These are phyloP conservation scores for Cheilosia variabilis DNA, from an alignment of 2,888 invertebrate genomes.

Conservation along the genomic window DNA sequence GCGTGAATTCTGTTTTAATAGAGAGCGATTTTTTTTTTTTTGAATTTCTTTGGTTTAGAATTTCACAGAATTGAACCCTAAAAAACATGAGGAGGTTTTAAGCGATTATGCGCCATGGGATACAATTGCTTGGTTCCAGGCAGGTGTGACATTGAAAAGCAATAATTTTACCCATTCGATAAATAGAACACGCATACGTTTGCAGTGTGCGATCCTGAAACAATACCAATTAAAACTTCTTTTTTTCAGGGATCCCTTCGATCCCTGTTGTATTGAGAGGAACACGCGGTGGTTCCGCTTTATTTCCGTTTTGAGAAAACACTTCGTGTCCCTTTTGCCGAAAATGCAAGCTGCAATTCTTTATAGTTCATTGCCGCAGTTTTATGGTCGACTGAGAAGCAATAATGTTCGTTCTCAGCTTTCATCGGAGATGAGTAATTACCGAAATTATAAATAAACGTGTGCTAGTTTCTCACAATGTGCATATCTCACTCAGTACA, in stretches of 20 bases:
- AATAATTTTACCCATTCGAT: conserved; percentile 28
- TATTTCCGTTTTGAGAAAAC: conserved; percentile 34
- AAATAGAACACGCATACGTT: not conserved
- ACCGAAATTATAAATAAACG: conserved; percentile 34
- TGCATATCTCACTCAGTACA: conserved; percentile 3
- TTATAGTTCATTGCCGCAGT: conserved; percentile 27
- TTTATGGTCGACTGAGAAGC: conserved; percentile 34
- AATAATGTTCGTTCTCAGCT: conserved; percentile 26
- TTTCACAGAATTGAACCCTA: conserved; percentile 47
- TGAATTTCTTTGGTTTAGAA: conserved; percentile 51
- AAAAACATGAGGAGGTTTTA: conserved; percentile 46
- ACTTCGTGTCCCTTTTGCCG: not conserved
- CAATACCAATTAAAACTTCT: conserved; percentile 53
- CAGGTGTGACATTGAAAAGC: conserved; percentile 70
- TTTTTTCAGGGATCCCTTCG: conserved; percentile 9
- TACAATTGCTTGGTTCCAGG: conserved; percentile 23
- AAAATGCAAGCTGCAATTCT: conserved; percentile 46
- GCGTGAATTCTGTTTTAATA: conserved; percentile 67
- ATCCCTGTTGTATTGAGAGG: not conserved
- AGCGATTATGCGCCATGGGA: conserved; percentile 59
- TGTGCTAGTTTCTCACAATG: conserved; percentile 1
- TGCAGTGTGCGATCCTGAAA: conserved; percentile 33
- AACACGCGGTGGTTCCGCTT: conserved; percentile 25
- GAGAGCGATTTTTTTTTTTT: conserved; percentile 26
- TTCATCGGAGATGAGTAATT: conserved; percentile 22